Percentiles rank a stretch among this genome's conserved stretches.
phyloP scores from a whole-genome alignment of 2,888 invertebrate species.

The Dynastes tityus region DNA sequence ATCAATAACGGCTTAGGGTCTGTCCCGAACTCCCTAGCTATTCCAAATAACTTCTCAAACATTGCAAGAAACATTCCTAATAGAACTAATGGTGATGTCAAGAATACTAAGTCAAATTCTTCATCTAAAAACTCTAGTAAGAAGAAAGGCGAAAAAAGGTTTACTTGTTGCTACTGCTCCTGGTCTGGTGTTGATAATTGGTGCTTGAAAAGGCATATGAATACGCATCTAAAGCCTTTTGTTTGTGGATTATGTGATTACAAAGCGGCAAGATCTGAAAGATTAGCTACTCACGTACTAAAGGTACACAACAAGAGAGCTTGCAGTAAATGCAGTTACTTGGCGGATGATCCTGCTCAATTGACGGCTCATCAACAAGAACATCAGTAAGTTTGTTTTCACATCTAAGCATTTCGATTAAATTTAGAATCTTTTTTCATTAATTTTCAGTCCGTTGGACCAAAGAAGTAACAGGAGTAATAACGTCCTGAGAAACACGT shows the following conservation, averaged over 20 bases:
- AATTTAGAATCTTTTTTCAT: background rate
- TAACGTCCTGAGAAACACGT: slow-evolving; percentile 69
- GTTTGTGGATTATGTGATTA: slow-evolving; percentile 93
- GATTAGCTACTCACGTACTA: slow-evolving; percentile 90
- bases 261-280: slow-evolving; percentile 92
- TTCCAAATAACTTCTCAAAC: slow-evolving; percentile 66
- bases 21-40: slow-evolving; percentile 58
- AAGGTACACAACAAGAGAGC: slow-evolving; percentile 94
- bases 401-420: background rate
- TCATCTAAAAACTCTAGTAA: slow-evolving; percentile 64
- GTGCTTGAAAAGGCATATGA: slow-evolving; percentile 93
- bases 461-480: slow-evolving; percentile 75
- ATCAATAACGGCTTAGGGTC: slow-evolving; percentile 53
- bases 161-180: slow-evolving; percentile 90
- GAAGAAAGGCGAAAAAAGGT: slow-evolving; percentile 70
- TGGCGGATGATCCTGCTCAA: slow-evolving; percentile 88
- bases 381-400: slow-evolving; percentile 77
- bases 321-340: slow-evolving; percentile 90
- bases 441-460: slow-evolving; percentile 74
- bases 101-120: slow-evolving; percentile 59
- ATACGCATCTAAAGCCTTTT: slow-evolving; percentile 94
- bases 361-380: slow-evolving; percentile 85
- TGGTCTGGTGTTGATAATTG: slow-evolving; percentile 96
- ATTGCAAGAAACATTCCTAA: slow-evolving; percentile 60
- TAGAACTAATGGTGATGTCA: slow-evolving; percentile 60